Evolutionary conservation across 2,797 vertebrate genomes (phyloP).

Genomic region (Diplodus puntazzo): DNA sequence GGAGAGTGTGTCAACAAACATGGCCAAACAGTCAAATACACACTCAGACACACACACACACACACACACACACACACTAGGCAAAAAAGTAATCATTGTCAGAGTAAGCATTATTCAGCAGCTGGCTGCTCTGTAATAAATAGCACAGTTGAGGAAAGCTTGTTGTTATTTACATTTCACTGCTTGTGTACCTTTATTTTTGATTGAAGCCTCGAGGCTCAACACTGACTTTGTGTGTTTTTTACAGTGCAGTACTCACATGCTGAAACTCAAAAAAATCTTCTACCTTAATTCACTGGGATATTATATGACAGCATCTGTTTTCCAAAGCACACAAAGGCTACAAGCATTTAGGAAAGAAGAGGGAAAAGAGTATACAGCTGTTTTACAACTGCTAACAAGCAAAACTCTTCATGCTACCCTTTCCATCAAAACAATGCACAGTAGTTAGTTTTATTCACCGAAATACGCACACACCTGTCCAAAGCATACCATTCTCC

Average conservation of each 20-base stretch:
- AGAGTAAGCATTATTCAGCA: constrained; percentile 65
- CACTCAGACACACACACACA: constrained; percentile 11
- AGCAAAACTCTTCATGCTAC: constrained; percentile 12
- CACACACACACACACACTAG: constrained; percentile 22
- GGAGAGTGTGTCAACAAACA: constrained; percentile 34
- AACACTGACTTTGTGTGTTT: background rate
- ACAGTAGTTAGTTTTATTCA: constrained; percentile 16
- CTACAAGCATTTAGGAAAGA: background rate
- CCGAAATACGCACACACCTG: background rate
- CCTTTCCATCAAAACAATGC: constrained; percentile 1
- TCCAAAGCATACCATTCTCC: constrained; percentile 1
- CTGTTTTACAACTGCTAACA: constrained; percentile 12
- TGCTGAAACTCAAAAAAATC: background rate
- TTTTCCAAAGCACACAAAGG: background rate
- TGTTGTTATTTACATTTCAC: constrained; percentile 66
- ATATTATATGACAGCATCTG: background rate
- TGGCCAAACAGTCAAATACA: constrained; percentile 16
- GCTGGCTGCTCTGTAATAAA: constrained; percentile 44
- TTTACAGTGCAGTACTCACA: background rate
- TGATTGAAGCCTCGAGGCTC: constrained; percentile 27
- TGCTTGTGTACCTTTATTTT: constrained; percentile 61
- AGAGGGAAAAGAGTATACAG: constrained; percentile 10
- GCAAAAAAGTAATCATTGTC: constrained; percentile 65
- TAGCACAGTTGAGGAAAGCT: constrained; percentile 28
- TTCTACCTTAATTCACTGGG: background rate